A percentile compares a stretch with the other conserved stretches of the same genome.
Evolutionary conservation across 2,888 invertebrate genomes (phyloP).

Genomic region (Cryptus armator): DNA sequence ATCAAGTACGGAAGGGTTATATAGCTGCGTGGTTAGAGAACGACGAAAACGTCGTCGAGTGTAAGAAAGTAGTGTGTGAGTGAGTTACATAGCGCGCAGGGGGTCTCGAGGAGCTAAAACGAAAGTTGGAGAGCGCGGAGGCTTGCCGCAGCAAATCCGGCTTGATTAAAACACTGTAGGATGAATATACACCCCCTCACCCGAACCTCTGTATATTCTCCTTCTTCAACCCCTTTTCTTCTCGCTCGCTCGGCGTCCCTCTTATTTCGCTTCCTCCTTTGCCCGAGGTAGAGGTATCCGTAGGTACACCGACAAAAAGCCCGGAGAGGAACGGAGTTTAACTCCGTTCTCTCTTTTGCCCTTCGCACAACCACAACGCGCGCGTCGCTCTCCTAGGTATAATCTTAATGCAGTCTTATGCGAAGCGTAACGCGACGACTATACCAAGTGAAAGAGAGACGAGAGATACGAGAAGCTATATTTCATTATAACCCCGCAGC

Average conservation of each 20-base stretch:
- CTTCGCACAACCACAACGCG: slow-evolving; percentile 21
- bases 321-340: slow-evolving; percentile 60
- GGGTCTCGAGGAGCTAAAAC: slow-evolving; percentile 80
- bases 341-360: slow-evolving; percentile 58
- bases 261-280: slow-evolving; percentile 59
- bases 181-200: slow-evolving; percentile 79
- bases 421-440: slow-evolving; percentile 81
- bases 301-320: slow-evolving; percentile 67
- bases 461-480: slow-evolving; percentile 76
- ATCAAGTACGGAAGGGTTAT: not conserved
- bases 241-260: slow-evolving; percentile 68
- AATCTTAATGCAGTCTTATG: slow-evolving; percentile 85
- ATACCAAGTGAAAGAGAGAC: slow-evolving; percentile 53
- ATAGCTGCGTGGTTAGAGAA: not conserved
- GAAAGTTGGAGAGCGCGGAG: slow-evolving; percentile 83
- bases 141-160: slow-evolving; percentile 85
- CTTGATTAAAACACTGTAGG: slow-evolving; percentile 85
- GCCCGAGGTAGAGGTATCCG: slow-evolving; percentile 37
- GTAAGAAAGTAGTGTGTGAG: slow-evolving; percentile 62
- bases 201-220: slow-evolving; percentile 45
- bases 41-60: slow-evolving; percentile 40
- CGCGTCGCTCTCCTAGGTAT: slow-evolving; percentile 78
- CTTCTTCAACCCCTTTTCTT: slow-evolving; percentile 70
- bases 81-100: slow-evolving; percentile 56
- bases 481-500: slow-evolving; percentile 85